These are phyloP conservation scores for Tetramorium alpestre DNA, from an alignment of 1,140 invertebrate species.

Conservation along the genomic window DNA sequence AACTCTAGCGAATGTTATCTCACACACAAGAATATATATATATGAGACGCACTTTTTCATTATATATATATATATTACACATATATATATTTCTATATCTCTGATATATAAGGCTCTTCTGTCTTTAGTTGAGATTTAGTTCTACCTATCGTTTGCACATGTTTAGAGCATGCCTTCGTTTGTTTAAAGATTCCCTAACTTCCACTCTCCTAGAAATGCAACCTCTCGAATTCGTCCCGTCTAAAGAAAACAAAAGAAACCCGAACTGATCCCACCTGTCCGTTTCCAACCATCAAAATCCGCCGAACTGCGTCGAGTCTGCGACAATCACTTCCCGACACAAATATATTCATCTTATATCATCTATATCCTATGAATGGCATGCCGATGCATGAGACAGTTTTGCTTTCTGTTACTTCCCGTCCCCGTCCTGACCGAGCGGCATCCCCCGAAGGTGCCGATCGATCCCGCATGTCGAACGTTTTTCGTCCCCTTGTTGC, in stretches of 20 bases:
- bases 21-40: conserved; percentile 77
- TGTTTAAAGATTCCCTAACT: conserved; percentile 81
- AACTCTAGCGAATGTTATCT: conserved; percentile 80
- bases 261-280: not conserved
- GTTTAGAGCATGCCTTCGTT: conserved; percentile 86
- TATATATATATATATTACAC: conserved; percentile 76
- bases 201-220: conserved; percentile 63
- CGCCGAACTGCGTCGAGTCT: conserved; percentile 81
- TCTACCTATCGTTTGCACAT: conserved; percentile 85
- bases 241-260: conserved; percentile 21
- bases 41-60: conserved; percentile 75
- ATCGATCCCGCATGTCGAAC: conserved; percentile 67
- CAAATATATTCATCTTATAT: conserved; percentile 40
- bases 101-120: conserved; percentile 86
- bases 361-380: conserved; percentile 80
- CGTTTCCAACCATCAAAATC: conserved; percentile 39
- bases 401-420: conserved; percentile 77
- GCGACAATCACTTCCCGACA: conserved; percentile 63
- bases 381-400: conserved; percentile 83
- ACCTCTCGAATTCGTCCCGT: conserved; percentile 17
- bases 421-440: conserved; percentile 5
- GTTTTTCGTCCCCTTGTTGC: conserved; percentile 43
- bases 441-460: conserved; percentile 28
- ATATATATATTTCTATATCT: conserved; percentile 78
- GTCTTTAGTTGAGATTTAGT: conserved; percentile 86